Percentiles rank a stretch among this genome's conserved stretches.
Evolutionary conservation across 2,888 invertebrate species (phyloP).

Genomic region (Sesia apiformis): DNA sequence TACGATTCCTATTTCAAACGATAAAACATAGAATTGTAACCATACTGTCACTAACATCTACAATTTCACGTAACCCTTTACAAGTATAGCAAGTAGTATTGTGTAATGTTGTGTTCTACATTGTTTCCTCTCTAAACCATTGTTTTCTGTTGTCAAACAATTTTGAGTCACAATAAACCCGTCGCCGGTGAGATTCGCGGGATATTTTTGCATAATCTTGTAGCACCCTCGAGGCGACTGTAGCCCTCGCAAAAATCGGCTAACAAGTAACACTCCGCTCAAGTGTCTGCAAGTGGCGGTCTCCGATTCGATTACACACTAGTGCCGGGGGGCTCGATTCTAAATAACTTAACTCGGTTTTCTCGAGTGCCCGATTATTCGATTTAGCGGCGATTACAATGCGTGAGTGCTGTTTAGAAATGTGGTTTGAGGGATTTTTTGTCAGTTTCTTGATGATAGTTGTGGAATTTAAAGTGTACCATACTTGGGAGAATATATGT

Average conservation of each 20-base stretch:
- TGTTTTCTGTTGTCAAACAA: no score
- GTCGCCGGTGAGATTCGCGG: conserved; percentile 20
- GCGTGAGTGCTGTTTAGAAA: conserved; percentile 46
- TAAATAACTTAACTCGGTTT: conserved; percentile 63
- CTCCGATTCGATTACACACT: conserved; percentile 65
- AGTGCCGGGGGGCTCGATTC: conserved; percentile 51
- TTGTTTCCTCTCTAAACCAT: no score
- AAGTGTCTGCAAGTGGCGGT: conserved; percentile 64
- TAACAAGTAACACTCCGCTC: conserved; percentile 66
- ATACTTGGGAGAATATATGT: no score
- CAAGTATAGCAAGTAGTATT: no score
- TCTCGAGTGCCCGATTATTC: conserved; percentile 63
- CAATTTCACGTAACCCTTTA: no score
- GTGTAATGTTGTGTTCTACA: no score
- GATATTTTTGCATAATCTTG: conserved; percentile 50
- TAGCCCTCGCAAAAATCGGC: conserved; percentile 51
- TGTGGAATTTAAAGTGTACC: neutral
- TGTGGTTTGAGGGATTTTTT: conserved; percentile 32
- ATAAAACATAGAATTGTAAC: no score
- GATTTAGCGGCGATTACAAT: conserved; percentile 62
- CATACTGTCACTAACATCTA: no score
- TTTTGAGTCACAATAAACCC: conserved; percentile 5
- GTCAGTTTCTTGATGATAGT: conserved; percentile 1
- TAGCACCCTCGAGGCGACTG: conserved; percentile 22
- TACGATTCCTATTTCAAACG: no score